Base-by-base conservation (phyloP, 2,888 invertebrate species). In the Adineta ricciae region DNA sequence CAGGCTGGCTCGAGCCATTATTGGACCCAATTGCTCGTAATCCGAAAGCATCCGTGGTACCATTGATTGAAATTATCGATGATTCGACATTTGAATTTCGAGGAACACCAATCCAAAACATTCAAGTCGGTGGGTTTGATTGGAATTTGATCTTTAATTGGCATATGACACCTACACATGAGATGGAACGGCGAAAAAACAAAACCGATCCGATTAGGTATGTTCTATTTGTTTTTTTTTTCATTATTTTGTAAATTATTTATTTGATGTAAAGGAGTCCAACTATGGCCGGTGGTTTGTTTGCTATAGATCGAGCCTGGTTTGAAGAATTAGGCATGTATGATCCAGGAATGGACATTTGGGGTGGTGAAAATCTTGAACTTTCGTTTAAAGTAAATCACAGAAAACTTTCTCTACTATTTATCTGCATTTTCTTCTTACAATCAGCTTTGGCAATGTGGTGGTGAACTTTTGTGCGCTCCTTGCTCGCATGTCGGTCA, bases 401-500 rank as follows among this genome's bases (percentile, higher is more conserved):
- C 8, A 41, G 1, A n/a, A 49, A 46, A 64, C n/a, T 19, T 7
- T n/a, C n/a, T n/a, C n/a, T n/a, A n/a, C n/a, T n/a, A 32, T 64
- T 32, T 14, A 2, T 14, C 16, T 32, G 4, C 16, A 19, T 16
- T 32, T 4, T 64, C 0, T 64, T 7, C 32, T 64, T 0, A 27
- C 14, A 41, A 27, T 46, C 2, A 84, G 84, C 41, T 78, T 38
- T 99, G 99, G 99, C 99, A 99, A 99, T 99, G 99, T 89, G 98
- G 98, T 85, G 99, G 99, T 83, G 95, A 95, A 0, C 91, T 99
- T 87, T 97, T 99, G 91, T 98, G 98, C 87, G 94, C 98, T 46
- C 98, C 98, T 2, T 99, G 99, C 90, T 97, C 97, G 11, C 98
- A 98, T 91, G 98, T 99, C 73, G 99, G 99, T 8, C 99, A 99